Percentiles rank a stretch among this genome's conserved stretches.
These are phyloP conservation scores for Tenthredo mesomela DNA, from an alignment of 2,888 invertebrate genomes.

Conservation along the genomic window DNA sequence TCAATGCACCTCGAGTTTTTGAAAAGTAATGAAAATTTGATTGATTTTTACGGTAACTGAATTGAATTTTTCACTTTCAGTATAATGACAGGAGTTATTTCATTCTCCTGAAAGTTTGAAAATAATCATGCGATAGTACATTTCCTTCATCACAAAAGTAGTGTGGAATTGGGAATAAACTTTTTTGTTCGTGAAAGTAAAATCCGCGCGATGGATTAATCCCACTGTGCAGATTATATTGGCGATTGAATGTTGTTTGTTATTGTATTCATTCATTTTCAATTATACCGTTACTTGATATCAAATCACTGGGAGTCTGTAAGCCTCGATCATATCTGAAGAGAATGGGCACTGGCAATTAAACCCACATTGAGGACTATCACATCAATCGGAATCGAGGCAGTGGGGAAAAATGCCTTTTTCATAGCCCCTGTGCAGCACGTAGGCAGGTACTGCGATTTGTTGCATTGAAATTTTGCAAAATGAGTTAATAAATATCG, in stretches of 20 bases:
- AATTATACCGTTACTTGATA: not conserved
- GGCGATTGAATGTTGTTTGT: not conserved
- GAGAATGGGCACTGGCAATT: not conserved
- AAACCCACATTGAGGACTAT: not conserved
- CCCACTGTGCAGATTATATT: not conserved
- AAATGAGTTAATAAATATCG: not conserved
- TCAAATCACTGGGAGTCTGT: not conserved
- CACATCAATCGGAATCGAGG: not conserved
- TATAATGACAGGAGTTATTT: too few species aligned
- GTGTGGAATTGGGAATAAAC: too few species aligned
- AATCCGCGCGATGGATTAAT: not conserved
- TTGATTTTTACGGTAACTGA: too few species aligned
- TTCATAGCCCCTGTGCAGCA: too few species aligned
- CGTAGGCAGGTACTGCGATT: not conserved
- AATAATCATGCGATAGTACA: not conserved
- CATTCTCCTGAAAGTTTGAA: not conserved
- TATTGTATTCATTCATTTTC: not conserved
- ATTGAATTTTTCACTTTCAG: too few species aligned
- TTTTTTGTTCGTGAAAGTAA: not conserved
- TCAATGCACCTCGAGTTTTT: too few species aligned
- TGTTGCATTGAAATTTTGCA: not conserved
- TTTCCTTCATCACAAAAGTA: too few species aligned
- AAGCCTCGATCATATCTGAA: not conserved
- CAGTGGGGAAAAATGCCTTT: constrained; percentile 15
- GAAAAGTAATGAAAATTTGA: too few species aligned